Percentiles rank a stretch among this genome's conserved stretches.
phyloP scores from a whole-genome alignment of 2,888 invertebrate genomes.

The Blastobasis lacticolella region DNA sequence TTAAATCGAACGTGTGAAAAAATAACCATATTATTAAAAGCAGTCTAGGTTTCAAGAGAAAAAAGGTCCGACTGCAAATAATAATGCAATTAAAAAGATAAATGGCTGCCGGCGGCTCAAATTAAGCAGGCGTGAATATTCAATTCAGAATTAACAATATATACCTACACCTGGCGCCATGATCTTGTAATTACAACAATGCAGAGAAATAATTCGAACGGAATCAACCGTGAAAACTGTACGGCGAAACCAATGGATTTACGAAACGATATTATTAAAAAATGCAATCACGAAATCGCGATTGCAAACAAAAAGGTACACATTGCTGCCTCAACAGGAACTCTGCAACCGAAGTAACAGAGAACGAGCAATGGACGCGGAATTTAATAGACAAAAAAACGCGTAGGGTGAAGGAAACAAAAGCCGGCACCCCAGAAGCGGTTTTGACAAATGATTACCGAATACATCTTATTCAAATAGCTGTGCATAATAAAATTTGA shows the following conservation, averaged over 20 bases:
- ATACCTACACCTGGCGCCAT: slow-evolving; percentile 27
- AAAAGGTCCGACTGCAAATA: too few relatives aligned
- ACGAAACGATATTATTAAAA: slow-evolving; percentile 1
- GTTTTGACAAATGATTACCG: slow-evolving; percentile 44
- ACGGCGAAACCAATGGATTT: slow-evolving; percentile 14
- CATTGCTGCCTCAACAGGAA: slow-evolving; percentile 3
- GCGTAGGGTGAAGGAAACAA: slow-evolving; percentile 17
- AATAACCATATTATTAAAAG: too few relatives aligned
- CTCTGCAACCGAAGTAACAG: too few relatives aligned
- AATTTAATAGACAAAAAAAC: slow-evolving; percentile 7
- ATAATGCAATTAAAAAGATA: not conserved
- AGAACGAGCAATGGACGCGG: slow-evolving; percentile 5
- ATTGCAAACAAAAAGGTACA: slow-evolving; percentile 5
- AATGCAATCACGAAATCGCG: not conserved
- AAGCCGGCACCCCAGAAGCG: slow-evolving; percentile 27
- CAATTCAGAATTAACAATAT: slow-evolving; percentile 16
- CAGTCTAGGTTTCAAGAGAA: too few relatives aligned
- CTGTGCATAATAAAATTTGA: slow-evolving; percentile 63
- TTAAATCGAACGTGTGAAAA: too few relatives aligned
- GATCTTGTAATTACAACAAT: slow-evolving; percentile 33
- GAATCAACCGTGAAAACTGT: slow-evolving; percentile 47
- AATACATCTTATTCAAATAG: slow-evolving; percentile 62
- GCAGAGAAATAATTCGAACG: slow-evolving; percentile 24
- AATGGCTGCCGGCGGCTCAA: slow-evolving; percentile 23
- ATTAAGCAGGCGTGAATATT: slow-evolving; percentile 33